A percentile compares a stretch with the other conserved stretches of the same genome.
Evolutionary conservation across 2,888 invertebrate genomes (phyloP).

Genomic region (Caenorhabditis zanzibari): DNA sequence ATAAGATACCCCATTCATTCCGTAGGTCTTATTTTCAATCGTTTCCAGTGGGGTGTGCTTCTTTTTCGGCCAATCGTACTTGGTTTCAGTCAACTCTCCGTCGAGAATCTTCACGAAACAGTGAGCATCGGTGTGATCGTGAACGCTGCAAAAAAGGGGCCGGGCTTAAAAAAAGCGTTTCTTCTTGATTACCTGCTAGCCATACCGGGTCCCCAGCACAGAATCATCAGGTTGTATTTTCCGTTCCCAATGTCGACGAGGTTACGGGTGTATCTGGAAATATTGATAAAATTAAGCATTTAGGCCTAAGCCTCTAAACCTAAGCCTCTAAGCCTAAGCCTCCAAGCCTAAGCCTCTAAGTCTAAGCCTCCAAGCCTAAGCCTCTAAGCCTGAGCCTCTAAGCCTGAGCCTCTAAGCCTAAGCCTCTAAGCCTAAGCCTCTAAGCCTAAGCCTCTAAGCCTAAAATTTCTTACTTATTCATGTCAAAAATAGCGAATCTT

Average conservation of each 20-base stretch:
- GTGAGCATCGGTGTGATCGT: conserved; percentile 96
- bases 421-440: no score
- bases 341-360: no score
- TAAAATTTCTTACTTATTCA: conserved; percentile 85
- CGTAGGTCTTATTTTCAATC: conserved; percentile 87
- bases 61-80: conserved; percentile 89
- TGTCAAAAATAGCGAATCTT: conserved; percentile 95
- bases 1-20: conserved; percentile 92
- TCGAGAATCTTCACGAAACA: conserved; percentile 96
- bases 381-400: no score
- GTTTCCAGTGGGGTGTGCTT: conserved; percentile 87
- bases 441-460: no score
- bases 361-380: no score
- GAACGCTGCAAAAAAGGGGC: conserved; percentile 87
- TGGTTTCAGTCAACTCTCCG: conserved; percentile 91
- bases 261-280: conserved; percentile 94
- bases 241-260: conserved; percentile 96
- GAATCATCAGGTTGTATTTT: conserved; percentile 95
- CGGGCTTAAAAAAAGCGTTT: neutral
- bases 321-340: no score
- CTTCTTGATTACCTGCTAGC: conserved; percentile 87
- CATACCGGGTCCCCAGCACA: conserved; percentile 96
- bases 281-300: conserved; percentile 36
- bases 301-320: no score
- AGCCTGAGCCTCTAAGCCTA: no score